Base-by-base conservation (phyloP, 2,888 invertebrate species). In the Clunio marinus region DNA sequence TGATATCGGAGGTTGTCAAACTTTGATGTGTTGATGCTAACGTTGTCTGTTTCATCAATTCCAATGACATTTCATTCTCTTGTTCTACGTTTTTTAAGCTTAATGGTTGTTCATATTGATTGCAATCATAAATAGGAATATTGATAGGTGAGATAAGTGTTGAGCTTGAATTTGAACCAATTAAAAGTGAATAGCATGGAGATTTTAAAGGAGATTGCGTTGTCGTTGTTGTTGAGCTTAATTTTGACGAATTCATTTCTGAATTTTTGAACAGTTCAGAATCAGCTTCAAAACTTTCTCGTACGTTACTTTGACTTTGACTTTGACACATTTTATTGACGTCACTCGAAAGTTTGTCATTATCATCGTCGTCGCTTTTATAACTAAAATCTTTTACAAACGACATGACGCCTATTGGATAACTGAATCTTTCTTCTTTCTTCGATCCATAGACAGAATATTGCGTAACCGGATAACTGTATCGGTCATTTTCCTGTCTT, bases 161-260 rank as follows among this genome's bases (percentile, higher is more conserved):
- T 69, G 78, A 79, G 1, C 79, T 79, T 70, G 78, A 78, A 22
- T 78, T 79, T 41, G 79, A 79, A 60, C 78, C 78, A 24, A 78
- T 72, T 58, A 79, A 72, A 70, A 79, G 70, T n/a, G 79, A 79
- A 70, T 79, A 79, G 1, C 78, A 75, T n/a, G 79, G 79, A 72
- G 77, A 77, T 70, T 76, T 75, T 13, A 75, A 71, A 0, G 78
- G 79, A 28, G 78, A 78, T 17, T 78, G 78, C 27, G 79, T 78
- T 46, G 79, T 78, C 15, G 71, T 70, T 7, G 71, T 67, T n/a
- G n/a, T n/a, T n/a, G n/a, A n/a, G 51, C 72, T 73, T 25, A 77
- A 69, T 69, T 78, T 79, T 1, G 76, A 74, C 55, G 73, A 73
- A 69, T 75, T 75, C 74, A 75, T 74, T 71, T 73, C 74, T 27